Percentiles rank a stretch among this genome's conserved stretches.
phyloP scores from a whole-genome alignment of 2,797 vertebrate species.

The Hoplostethus mediterraneus region DNA sequence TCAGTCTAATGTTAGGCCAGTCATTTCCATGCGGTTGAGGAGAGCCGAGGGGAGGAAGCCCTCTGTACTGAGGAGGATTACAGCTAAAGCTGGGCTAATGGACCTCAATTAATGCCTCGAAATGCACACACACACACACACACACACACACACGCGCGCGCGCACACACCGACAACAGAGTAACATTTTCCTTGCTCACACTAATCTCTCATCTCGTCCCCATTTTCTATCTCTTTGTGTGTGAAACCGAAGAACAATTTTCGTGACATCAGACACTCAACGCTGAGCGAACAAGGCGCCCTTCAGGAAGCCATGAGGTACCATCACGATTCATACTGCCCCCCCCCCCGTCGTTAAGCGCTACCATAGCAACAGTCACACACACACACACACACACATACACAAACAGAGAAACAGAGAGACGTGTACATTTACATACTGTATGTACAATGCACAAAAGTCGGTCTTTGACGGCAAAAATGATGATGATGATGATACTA shows the following conservation, averaged over 20 bases:
- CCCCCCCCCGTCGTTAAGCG: constrained; percentile 78
- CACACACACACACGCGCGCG: background rate
- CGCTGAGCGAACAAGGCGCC: constrained; percentile 89
- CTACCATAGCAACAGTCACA: constrained; percentile 93
- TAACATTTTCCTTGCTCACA: constrained; percentile 13
- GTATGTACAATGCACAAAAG: background rate
- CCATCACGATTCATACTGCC: constrained; percentile 34
- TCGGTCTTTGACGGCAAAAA: too few relatives aligned
- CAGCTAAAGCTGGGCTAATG: constrained; percentile 48
- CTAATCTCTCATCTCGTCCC: background rate
- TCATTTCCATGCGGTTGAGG: constrained; percentile 52
- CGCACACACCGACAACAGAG: background rate
- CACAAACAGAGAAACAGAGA: background rate
- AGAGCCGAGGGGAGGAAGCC: background rate
- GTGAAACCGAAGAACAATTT: constrained; percentile 92
- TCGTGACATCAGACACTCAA: constrained; percentile 94
- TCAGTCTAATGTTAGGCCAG: constrained; percentile 40
- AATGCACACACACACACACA: background rate
- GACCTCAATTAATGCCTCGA: constrained; percentile 35
- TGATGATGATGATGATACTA: too few relatives aligned
- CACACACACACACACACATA: constrained; percentile 53
- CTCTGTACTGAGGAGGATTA: constrained; percentile 54
- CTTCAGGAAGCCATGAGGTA: constrained; percentile 93
- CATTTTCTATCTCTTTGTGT: too few relatives aligned
- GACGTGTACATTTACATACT: too few relatives aligned